A percentile compares a stretch with the other conserved stretches of the same genome.
Conservation (phyloP, 2,888 invertebrate genomes). For the Kryphioiulus occultus region DNA sequence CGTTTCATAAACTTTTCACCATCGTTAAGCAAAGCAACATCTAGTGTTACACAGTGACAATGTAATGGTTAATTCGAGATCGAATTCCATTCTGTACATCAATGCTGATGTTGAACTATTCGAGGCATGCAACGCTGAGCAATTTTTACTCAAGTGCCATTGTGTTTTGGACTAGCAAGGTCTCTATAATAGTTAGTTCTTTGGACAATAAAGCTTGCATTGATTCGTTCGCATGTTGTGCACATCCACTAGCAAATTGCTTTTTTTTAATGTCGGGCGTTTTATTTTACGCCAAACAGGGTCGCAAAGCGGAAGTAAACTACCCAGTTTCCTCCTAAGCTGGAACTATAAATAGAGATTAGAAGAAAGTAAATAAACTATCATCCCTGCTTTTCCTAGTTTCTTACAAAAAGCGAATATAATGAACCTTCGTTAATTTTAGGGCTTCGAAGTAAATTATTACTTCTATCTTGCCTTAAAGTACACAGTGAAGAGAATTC, state of each 20-base stretch:
- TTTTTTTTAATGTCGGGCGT: slow-evolving; percentile 16
- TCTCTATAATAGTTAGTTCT: not conserved
- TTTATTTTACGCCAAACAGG: slow-evolving; percentile 20
- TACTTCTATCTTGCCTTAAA: not conserved
- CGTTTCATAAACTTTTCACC: not conserved
- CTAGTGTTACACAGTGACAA: too few relatives aligned
- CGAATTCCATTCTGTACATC: not conserved
- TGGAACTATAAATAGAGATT: slow-evolving; percentile 8
- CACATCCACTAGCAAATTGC: not conserved
- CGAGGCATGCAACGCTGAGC: not conserved
- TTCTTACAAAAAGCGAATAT: not conserved
- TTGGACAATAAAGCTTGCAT: slow-evolving; percentile 15
- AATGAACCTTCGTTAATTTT: not conserved
- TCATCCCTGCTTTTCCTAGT: not conserved
- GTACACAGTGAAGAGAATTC: not conserved
- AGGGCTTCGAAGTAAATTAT: not conserved
- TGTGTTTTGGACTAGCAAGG: not conserved
- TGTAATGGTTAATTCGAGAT: not conserved
- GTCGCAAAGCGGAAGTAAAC: slow-evolving; percentile 8
- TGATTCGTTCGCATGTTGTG: not conserved
- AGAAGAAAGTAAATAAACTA: slow-evolving; percentile 16
- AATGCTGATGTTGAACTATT: not conserved
- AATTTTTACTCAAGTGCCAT: not conserved
- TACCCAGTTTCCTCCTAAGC: slow-evolving; percentile 3
- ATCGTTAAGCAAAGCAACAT: too few relatives aligned